These are phyloP conservation scores for Melanotaenia duboulayi DNA, from an alignment of 2,113 vertebrate species.

Conservation along the genomic window DNA sequence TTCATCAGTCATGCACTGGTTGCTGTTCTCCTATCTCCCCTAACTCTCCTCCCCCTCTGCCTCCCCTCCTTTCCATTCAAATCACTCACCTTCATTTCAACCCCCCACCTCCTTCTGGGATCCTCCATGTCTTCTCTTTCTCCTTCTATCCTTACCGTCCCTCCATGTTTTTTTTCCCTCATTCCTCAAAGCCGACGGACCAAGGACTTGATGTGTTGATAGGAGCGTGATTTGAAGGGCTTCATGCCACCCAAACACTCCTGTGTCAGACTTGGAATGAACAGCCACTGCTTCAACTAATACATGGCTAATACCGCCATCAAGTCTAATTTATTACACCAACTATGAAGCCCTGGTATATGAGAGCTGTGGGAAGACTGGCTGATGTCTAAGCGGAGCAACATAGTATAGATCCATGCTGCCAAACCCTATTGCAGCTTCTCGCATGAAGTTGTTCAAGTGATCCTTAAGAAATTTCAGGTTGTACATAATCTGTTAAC, in stretches of 20 bases:
- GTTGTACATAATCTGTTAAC: too few relatives aligned
- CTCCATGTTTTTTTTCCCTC: slow-evolving; percentile 31
- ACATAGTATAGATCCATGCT: slow-evolving; percentile 31
- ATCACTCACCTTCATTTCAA: slow-evolving; percentile 64
- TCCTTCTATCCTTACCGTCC: slow-evolving; percentile 13
- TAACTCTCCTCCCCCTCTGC: slow-evolving; percentile 14
- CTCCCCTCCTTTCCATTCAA: slow-evolving; percentile 65
- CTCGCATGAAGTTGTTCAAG: neutral
- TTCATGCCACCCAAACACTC: slow-evolving; percentile 41
- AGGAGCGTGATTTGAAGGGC: slow-evolving; percentile 44
- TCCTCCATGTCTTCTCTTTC: slow-evolving; percentile 17
- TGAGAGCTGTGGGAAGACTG: slow-evolving; percentile 1
- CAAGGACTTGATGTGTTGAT: slow-evolving; percentile 62
- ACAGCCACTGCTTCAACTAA: slow-evolving; percentile 59
- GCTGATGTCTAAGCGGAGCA: slow-evolving; percentile 62
- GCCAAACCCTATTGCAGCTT: neutral
- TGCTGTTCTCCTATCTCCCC: slow-evolving; percentile 27
- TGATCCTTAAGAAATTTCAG: too few relatives aligned
- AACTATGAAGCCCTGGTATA: slow-evolving; percentile 35
- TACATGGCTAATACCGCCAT: slow-evolving; percentile 68
- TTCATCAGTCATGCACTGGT: slow-evolving; percentile 65
- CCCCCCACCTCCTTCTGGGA: slow-evolving; percentile 41
- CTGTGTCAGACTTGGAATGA: slow-evolving; percentile 70
- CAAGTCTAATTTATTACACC: slow-evolving; percentile 71
- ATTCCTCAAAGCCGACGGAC: slow-evolving; percentile 29